These are phyloP conservation scores for Eupithecia exiguata DNA, from an alignment of 2,888 invertebrate species.

Conservation along the genomic window DNA sequence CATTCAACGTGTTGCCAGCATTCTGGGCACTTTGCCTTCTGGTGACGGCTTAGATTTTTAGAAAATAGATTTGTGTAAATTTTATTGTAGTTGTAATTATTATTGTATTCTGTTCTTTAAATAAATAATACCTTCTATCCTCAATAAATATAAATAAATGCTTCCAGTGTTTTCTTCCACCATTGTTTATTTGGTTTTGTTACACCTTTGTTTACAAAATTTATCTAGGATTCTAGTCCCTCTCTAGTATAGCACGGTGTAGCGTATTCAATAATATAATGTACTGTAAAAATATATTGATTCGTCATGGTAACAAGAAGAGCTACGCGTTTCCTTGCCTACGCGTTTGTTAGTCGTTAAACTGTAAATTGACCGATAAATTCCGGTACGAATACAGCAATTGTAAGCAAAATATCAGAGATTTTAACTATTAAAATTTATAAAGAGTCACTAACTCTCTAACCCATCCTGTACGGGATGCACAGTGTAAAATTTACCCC, in stretches of 20 bases:
- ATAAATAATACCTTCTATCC: no score
- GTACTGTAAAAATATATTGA: not conserved
- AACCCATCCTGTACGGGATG: not conserved
- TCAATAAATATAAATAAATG: no score
- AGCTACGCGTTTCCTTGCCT: not conserved
- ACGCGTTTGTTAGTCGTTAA: not conserved
- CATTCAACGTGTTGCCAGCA: no score
- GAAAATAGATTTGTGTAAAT: no score
- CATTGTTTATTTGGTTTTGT: no score
- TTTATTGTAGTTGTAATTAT: no score
- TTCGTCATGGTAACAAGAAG: not conserved
- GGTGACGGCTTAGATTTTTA: no score
- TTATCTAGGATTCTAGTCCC: not conserved
- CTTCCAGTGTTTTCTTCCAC: no score
- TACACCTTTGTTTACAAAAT: no score
- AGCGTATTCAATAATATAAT: not conserved
- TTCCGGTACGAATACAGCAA: not conserved
- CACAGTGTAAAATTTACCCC: no score
- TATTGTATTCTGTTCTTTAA: no score
- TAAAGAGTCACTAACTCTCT: not conserved
- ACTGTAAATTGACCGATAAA: not conserved
- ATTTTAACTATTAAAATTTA: not conserved
- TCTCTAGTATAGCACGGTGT: not conserved
- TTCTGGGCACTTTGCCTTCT: no score
- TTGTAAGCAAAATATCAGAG: not conserved